phyloP scores from a whole-genome alignment of 2,888 invertebrate genomes.

The Coleophora flavipennella region DNA sequence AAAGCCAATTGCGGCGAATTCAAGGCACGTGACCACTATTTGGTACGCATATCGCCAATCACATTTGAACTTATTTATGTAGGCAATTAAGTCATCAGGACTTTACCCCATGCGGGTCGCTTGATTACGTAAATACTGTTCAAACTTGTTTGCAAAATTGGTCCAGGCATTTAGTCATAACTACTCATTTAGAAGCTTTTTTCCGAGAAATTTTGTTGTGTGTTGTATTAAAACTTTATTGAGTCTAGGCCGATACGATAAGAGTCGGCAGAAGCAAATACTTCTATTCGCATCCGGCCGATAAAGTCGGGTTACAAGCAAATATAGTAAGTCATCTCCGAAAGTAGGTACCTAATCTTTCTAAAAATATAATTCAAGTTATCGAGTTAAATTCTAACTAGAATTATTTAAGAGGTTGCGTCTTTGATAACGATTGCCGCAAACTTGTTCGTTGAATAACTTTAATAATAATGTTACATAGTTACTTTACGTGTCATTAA shows the following conservation, averaged over 20 bases:
- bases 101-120: constrained; percentile 52
- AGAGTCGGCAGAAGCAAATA: constrained; percentile 42
- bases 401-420: too few relatives aligned
- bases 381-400: too few relatives aligned
- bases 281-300: constrained; percentile 43
- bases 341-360: constrained; percentile 13
- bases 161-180: constrained; percentile 9
- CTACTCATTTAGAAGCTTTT: background rate
- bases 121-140: constrained; percentile 24
- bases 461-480: too few relatives aligned
- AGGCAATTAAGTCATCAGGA: constrained; percentile 56
- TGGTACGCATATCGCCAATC: constrained; percentile 54
- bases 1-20: constrained; percentile 59
- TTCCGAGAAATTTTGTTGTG: constrained; percentile 14
- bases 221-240: constrained; percentile 27
- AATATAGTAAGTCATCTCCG: constrained; percentile 25
- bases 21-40: constrained; percentile 65
- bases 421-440: too few relatives aligned
- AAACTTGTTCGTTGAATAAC: too few relatives aligned
- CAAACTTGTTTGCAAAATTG: constrained; percentile 22
- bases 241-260: constrained; percentile 49
- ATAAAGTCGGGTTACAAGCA: constrained; percentile 22
- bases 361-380: too few relatives aligned
- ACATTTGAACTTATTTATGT: constrained; percentile 56
- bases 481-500: too few relatives aligned